These are phyloP conservation scores for Macrocentrus cingulum DNA, from an alignment of 1,140 invertebrate species.

Conservation along the genomic window DNA sequence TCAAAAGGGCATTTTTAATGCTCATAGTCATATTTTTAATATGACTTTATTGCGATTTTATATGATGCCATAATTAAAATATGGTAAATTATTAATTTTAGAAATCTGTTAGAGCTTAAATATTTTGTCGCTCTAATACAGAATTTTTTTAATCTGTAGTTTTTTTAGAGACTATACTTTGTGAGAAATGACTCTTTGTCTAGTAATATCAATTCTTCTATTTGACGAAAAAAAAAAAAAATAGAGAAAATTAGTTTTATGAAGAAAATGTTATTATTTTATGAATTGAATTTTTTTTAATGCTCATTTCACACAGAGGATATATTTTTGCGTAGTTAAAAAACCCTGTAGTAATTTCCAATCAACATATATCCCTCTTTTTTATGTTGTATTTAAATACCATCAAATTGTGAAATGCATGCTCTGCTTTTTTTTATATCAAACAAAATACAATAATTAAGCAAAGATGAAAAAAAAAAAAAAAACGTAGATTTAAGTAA, in stretches of 20 bases:
- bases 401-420: constrained; percentile 25
- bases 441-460: constrained; percentile 11
- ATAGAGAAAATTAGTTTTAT: constrained; percentile 15
- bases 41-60: too few species aligned
- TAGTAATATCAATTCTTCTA: constrained; percentile 15
- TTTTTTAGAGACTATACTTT: constrained; percentile 20
- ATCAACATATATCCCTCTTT: constrained; percentile 25
- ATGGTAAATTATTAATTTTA: constrained; percentile 33
- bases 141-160: constrained; percentile 11
- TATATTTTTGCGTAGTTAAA: constrained; percentile 24
- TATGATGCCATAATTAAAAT: too few species aligned
- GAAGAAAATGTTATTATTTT: neutral
- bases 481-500: constrained; percentile 4
- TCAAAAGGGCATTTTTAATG: too few species aligned
- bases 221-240: too few species aligned
- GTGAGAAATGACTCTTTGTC: constrained; percentile 24
- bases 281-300: neutral
- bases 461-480: neutral
- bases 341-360: constrained; percentile 22
- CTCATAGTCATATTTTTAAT: too few species aligned
- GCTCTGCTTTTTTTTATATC: constrained; percentile 15
- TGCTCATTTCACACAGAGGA: constrained; percentile 27
- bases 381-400: constrained; percentile 25
- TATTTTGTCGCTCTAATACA: constrained; percentile 13
- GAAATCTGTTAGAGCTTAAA: constrained; percentile 15